A percentile compares a stretch with the other conserved stretches of the same genome.
Evolutionary conservation across 2,888 invertebrate genomes (phyloP).

Genomic region (Spialia ferax): DNA sequence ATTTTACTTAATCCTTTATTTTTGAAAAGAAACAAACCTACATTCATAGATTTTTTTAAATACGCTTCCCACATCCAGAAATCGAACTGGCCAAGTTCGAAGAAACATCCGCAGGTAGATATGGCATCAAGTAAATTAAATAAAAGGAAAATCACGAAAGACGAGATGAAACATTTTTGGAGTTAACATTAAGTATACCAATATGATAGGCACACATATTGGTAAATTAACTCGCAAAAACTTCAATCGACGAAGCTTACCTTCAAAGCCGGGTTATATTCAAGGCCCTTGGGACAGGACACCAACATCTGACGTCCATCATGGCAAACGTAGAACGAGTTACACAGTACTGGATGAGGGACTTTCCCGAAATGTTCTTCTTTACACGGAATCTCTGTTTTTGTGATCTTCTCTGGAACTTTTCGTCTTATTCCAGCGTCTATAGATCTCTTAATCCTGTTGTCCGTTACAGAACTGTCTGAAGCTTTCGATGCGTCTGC

Average conservation of each 20-base stretch:
- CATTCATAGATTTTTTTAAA: no score
- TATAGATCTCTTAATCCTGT: not conserved
- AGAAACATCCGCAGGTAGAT: no score
- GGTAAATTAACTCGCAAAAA: no score
- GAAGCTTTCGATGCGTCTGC: not conserved
- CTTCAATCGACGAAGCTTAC: not conserved
- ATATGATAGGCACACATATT: no score
- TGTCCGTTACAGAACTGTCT: not conserved
- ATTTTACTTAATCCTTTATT: no score
- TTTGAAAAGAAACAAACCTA: no score
- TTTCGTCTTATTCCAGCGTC: not conserved
- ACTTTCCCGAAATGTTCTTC: not conserved
- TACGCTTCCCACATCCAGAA: no score
- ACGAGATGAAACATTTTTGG: no score
- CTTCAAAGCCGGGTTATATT: not conserved
- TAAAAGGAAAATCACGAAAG: no score
- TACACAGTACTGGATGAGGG: not conserved
- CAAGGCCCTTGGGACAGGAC: not conserved
- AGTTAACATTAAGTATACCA: no score
- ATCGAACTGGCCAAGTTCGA: no score
- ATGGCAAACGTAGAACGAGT: not conserved
- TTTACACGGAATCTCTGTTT: not conserved
- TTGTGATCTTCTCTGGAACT: not conserved
- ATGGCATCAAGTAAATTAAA: no score
- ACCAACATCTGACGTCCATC: not conserved